Evolutionary conservation across 2,797 vertebrate genomes (phyloP).

Genomic region (Acomys russatus): DNA sequence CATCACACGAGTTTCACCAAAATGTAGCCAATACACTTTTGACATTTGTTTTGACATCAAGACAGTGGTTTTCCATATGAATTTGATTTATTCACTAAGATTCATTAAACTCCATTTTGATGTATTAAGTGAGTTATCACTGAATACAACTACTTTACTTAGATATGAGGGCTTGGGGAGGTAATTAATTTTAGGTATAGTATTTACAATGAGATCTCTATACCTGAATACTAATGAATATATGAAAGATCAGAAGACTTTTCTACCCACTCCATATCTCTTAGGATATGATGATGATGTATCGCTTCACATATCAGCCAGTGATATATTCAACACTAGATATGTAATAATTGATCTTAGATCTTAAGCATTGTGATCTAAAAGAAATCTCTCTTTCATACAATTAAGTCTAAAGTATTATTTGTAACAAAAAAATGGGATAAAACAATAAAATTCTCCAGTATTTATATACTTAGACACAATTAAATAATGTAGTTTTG

Average conservation of each 20-base stretch:
- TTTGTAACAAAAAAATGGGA: background rate
- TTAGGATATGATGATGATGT: background rate
- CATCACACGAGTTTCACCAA: background rate
- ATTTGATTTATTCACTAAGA: background rate
- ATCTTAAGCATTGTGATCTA: background rate
- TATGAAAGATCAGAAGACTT: background rate
- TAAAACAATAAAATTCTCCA: background rate
- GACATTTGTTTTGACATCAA: slow-evolving; percentile 28
- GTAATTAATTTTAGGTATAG: background rate
- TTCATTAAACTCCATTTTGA: background rate
- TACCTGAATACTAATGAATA: too few species aligned
- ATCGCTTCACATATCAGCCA: background rate
- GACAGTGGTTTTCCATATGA: background rate
- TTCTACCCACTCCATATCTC: background rate
- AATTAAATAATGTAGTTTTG: background rate
- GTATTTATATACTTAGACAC: slow-evolving; percentile 46
- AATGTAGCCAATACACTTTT: background rate
- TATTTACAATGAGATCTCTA: background rate
- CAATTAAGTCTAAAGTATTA: background rate
- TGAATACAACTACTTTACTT: background rate
- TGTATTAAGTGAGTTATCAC: background rate
- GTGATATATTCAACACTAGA: fast-evolving
- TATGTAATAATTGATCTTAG: background rate
- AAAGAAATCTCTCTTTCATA: background rate
- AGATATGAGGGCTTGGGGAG: background rate